Evolutionary conservation across 2,888 invertebrate genomes (phyloP).

Genomic region (Pegoplata infirma): DNA sequence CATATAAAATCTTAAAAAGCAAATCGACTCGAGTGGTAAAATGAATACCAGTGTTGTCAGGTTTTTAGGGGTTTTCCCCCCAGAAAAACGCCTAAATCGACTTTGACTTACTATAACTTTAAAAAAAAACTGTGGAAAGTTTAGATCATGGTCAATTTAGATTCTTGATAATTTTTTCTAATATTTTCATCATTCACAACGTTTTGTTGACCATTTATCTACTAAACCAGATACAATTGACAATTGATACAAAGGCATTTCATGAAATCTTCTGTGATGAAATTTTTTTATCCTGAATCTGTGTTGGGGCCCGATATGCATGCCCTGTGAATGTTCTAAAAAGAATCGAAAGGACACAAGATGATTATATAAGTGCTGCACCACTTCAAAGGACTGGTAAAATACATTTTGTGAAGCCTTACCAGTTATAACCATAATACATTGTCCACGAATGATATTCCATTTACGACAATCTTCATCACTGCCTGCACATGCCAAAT

Average conservation of each 20-base stretch:
- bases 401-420: slow-evolving; percentile 11
- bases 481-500: slow-evolving; percentile 94
- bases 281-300: slow-evolving; percentile 81
- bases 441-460: slow-evolving; percentile 90
- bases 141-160: too few relatives aligned
- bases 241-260: slow-evolving; percentile 84
- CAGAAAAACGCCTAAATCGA: too few relatives aligned
- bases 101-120: too few relatives aligned
- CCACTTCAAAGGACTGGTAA: slow-evolving; percentile 96
- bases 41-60: too few relatives aligned
- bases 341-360: slow-evolving; percentile 91
- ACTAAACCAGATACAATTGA: slow-evolving; percentile 99
- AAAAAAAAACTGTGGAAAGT: too few relatives aligned
- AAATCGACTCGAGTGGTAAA: too few relatives aligned
- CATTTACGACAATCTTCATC: slow-evolving; percentile 96
- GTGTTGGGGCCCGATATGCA: slow-evolving; percentile 98
- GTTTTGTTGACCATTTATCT: slow-evolving; percentile 99
- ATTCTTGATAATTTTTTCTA: too few relatives aligned
- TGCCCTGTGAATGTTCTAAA: slow-evolving; percentile 96
- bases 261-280: slow-evolving; percentile 72
- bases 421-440: slow-evolving; percentile 79
- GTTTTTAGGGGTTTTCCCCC: too few relatives aligned
- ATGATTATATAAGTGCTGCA: slow-evolving; percentile 92
- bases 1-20: too few relatives aligned
- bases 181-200: slow-evolving; percentile 99